Conservation (phyloP, 2,797 vertebrate species). For the Lagocephalus sceleratus region DNA sequence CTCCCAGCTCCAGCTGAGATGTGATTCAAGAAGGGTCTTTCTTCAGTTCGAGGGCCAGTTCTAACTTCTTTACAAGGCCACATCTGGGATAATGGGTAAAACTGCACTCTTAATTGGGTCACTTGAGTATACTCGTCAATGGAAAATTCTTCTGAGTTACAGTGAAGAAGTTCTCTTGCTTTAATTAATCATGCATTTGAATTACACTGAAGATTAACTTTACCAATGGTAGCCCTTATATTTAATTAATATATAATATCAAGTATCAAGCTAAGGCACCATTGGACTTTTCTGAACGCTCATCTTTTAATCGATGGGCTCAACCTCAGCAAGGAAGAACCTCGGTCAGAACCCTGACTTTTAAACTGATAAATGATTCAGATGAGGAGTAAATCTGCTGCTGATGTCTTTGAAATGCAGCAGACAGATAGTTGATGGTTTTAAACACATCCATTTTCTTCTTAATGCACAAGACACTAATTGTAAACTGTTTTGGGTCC, state of each 20-base stretch:
- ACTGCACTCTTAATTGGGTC: constrained; percentile 57
- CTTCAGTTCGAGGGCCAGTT: constrained; percentile 24
- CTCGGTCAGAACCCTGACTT: constrained; percentile 66
- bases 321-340: constrained; percentile 64
- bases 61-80: constrained; percentile 31
- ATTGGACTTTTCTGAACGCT: constrained; percentile 12
- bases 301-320: constrained; percentile 39
- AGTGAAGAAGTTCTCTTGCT: constrained; percentile 6
- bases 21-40: constrained; percentile 53
- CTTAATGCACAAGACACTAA: not conserved
- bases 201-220: constrained; percentile 58
- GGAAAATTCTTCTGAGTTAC: constrained; percentile 19
- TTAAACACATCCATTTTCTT: constrained; percentile 15
- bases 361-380: constrained; percentile 62
- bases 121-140: constrained; percentile 55
- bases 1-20: constrained; percentile 51
- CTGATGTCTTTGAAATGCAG: constrained; percentile 47
- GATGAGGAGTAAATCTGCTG: constrained; percentile 51
- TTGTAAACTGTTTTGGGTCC: not conserved
- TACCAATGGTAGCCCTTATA: constrained; percentile 50
- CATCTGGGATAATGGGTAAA: constrained; percentile 36
- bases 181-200: constrained; percentile 33
- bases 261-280: constrained; percentile 43
- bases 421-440: constrained; percentile 7
- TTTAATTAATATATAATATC: constrained; percentile 66